Percentiles rank a stretch among this genome's conserved stretches.
Conservation (phyloP, 2,888 invertebrate species). For the Eupeodes luniger region DNA sequence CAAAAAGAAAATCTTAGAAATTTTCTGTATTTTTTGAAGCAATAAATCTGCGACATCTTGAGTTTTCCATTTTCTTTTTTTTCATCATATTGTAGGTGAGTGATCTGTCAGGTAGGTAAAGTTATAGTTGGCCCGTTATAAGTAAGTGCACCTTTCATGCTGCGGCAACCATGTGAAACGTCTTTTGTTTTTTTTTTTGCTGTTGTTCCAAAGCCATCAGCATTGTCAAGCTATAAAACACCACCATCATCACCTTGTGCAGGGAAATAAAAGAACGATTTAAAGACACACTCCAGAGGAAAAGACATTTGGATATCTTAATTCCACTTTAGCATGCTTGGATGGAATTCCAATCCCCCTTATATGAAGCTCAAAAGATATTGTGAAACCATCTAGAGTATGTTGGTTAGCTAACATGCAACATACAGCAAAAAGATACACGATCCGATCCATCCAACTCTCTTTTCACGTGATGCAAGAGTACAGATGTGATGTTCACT, state of each 20-base stretch:
- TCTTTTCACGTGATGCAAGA: slow-evolving; percentile 50
- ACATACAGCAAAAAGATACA: neutral
- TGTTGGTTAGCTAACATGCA: slow-evolving; percentile 35
- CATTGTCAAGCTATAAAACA: slow-evolving; percentile 16
- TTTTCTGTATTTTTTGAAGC: neutral
- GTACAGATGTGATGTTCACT: slow-evolving; percentile 11
- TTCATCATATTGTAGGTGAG: slow-evolving; percentile 46
- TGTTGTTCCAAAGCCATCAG: neutral
- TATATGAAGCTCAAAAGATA: neutral
- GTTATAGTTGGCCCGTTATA: slow-evolving; percentile 58
- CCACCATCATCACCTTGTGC: slow-evolving; percentile 27
- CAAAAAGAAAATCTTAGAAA: neutral
- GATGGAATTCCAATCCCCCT: slow-evolving; percentile 40
- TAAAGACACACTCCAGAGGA: slow-evolving; percentile 21
- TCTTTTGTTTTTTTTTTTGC: slow-evolving; percentile 30
- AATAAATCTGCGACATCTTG: slow-evolving; percentile 1
- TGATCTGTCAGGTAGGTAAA: slow-evolving; percentile 47
- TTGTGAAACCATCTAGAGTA: slow-evolving; percentile 54
- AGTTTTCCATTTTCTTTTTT: slow-evolving; percentile 12
- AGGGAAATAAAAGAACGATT: no score
- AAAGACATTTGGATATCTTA: slow-evolving; percentile 14
- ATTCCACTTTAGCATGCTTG: slow-evolving; percentile 58
- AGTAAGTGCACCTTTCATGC: slow-evolving; percentile 53
- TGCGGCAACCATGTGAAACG: slow-evolving; percentile 61
- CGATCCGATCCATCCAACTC: slow-evolving; percentile 22